phyloP scores from a whole-genome alignment of 1,140 invertebrate genomes.

The Daktulosphaira vitifoliae region DNA sequence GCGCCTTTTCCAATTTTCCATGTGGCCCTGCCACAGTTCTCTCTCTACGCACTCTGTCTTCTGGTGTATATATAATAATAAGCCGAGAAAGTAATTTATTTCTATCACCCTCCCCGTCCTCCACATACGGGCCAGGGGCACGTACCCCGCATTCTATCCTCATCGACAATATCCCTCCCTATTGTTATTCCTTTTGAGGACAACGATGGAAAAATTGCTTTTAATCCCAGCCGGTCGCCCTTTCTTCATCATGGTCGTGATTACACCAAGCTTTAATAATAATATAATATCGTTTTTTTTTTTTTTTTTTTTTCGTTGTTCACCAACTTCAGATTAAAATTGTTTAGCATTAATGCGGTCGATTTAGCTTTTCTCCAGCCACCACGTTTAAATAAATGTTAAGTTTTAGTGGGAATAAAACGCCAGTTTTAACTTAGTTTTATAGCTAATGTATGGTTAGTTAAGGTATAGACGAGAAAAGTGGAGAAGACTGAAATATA shows the following conservation, averaged over 20 bases:
- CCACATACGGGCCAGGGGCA: background rate
- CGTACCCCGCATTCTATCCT: background rate
- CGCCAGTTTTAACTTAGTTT: background rate
- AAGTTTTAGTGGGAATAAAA: background rate
- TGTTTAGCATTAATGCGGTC: constrained; percentile 24
- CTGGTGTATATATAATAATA: constrained; percentile 18
- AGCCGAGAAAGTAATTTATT: constrained; percentile 31
- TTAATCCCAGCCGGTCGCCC: constrained; percentile 21
- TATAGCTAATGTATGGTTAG: too few species aligned
- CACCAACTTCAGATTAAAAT: constrained; percentile 28
- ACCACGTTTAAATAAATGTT: too few species aligned
- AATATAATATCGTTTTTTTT: constrained; percentile 23
- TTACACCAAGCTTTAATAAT: constrained; percentile 32
- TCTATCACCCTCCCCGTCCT: background rate
- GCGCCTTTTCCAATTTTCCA: constrained; percentile 33
- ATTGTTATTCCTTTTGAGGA: constrained; percentile 31
- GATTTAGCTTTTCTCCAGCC: background rate
- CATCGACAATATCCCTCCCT: constrained; percentile 6
- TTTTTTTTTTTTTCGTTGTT: constrained; percentile 22
- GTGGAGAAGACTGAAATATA: too few species aligned
- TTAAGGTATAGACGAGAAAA: too few species aligned
- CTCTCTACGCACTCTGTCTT: background rate
- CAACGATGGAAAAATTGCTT: constrained; percentile 32
- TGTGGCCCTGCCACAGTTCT: constrained; percentile 10
- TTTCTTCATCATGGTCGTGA: background rate